Evolutionary conservation across 2,888 invertebrate species (phyloP).

Genomic region (Stegana nigrithorax): DNA sequence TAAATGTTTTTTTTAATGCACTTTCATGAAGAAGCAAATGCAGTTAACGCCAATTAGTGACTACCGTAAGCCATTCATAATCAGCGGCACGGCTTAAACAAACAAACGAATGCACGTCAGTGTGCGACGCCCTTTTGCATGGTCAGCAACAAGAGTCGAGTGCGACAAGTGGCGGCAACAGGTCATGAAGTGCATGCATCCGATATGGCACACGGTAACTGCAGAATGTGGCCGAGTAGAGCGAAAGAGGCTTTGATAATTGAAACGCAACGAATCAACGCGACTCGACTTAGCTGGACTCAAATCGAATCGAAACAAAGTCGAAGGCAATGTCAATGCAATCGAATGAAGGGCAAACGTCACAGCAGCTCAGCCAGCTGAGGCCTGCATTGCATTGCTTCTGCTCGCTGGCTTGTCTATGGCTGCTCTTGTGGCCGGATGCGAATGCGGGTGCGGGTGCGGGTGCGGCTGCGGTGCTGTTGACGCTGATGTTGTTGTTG

Average conservation of each 20-base stretch:
- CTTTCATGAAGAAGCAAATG: no score
- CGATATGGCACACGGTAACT: no score
- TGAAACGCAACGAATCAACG: not conserved
- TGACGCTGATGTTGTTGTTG: not conserved
- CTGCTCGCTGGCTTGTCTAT: not conserved
- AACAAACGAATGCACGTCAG: no score
- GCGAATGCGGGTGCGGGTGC: not conserved
- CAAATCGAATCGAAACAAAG: not conserved
- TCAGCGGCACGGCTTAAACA: no score
- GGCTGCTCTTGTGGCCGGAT: not conserved
- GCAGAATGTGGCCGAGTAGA: no score
- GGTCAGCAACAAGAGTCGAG: constrained; percentile 37
- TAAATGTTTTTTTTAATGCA: no score
- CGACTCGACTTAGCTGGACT: not conserved
- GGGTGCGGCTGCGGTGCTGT: not conserved
- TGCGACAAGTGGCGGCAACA: constrained; percentile 60
- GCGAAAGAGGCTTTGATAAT: constrained; percentile 28
- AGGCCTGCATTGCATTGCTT: no score
- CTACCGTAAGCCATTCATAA: no score
- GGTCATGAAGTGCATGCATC: constrained; percentile 53
- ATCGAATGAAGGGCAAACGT: constrained; percentile 46
- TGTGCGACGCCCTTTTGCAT: no score
- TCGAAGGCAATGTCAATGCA: constrained; percentile 29
- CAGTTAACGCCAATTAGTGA: no score
- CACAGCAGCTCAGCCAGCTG: constrained; percentile 7